phyloP scores from a whole-genome alignment of 2,888 invertebrate species.

The Tetheella fluctuosa region DNA sequence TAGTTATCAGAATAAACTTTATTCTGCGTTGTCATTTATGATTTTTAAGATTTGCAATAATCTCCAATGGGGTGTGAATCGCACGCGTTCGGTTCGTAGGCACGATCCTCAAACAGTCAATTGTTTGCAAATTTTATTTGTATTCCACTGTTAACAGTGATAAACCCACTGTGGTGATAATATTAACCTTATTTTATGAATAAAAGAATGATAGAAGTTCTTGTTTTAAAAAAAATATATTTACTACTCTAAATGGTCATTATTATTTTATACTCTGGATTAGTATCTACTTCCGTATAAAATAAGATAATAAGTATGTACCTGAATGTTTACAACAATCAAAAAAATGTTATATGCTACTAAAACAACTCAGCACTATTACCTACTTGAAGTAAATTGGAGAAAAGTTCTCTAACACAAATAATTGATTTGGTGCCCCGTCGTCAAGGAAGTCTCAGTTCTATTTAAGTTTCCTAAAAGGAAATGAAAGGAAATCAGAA shows the following conservation, averaged over 20 bases:
- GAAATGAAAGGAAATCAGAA: conserved; percentile 83
- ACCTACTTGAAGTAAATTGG: conserved; percentile 67
- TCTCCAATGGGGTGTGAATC: conserved; percentile 47
- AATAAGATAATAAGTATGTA: no score
- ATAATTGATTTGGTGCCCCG: conserved; percentile 81
- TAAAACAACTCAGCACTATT: conserved; percentile 59
- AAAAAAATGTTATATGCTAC: conserved; percentile 45
- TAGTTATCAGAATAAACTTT: background rate
- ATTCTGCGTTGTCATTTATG: conserved; percentile 12
- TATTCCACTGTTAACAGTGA: conserved; percentile 34
- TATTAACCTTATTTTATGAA: conserved; percentile 33
- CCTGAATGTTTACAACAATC: background rate
- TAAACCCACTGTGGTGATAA: conserved; percentile 25
- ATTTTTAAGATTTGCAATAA: conserved; percentile 56
- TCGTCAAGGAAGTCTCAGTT: conserved; percentile 80
- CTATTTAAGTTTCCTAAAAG: conserved; percentile 84
- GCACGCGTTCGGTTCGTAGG: conserved; percentile 60
- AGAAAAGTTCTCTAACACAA: conserved; percentile 75
- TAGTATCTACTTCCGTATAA: no score
- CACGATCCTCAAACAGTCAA: conserved; percentile 69
- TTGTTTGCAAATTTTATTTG: conserved; percentile 57
- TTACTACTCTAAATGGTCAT: no score
- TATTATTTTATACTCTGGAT: no score
- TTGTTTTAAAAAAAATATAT: no score
- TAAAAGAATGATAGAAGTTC: no score